These are phyloP conservation scores for Sebastolobus alascanus DNA, from an alignment of 2,797 vertebrate genomes.

Conservation along the genomic window DNA sequence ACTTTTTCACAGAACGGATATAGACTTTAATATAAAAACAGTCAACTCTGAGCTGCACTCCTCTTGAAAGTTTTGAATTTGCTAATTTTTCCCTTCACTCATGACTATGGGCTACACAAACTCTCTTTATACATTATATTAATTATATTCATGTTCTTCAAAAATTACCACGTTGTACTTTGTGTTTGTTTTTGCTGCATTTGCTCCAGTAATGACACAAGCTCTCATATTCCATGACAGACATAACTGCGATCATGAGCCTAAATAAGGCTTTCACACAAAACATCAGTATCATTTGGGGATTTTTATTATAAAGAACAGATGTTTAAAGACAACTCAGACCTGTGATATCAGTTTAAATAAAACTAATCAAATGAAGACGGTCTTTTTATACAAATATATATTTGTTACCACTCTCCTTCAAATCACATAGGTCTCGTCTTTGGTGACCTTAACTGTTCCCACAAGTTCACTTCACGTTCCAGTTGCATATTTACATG, in stretches of 20 bases:
- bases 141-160: neutral
- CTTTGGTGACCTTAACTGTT: constrained; percentile 34
- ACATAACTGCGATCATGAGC: constrained; percentile 1
- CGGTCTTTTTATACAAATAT: constrained; percentile 66
- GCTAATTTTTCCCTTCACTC: neutral
- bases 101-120: neutral
- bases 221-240: neutral
- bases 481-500: constrained; percentile 74
- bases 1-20: neutral
- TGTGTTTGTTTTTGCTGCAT: neutral
- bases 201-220: neutral
- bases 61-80: neutral
- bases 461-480: constrained; percentile 32
- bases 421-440: constrained; percentile 13
- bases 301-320: constrained; percentile 85
- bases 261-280: constrained; percentile 19
- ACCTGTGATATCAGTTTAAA: constrained; percentile 73
- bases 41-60: neutral
- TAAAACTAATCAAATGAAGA: constrained; percentile 62
- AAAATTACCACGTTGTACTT: neutral
- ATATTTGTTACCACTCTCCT: constrained; percentile 36
- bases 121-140: neutral
- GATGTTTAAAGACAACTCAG: constrained; percentile 68
- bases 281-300: constrained; percentile 39
- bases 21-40: neutral